Conservation (phyloP, 2,888 invertebrate species). For the Syrista parreyssii region DNA sequence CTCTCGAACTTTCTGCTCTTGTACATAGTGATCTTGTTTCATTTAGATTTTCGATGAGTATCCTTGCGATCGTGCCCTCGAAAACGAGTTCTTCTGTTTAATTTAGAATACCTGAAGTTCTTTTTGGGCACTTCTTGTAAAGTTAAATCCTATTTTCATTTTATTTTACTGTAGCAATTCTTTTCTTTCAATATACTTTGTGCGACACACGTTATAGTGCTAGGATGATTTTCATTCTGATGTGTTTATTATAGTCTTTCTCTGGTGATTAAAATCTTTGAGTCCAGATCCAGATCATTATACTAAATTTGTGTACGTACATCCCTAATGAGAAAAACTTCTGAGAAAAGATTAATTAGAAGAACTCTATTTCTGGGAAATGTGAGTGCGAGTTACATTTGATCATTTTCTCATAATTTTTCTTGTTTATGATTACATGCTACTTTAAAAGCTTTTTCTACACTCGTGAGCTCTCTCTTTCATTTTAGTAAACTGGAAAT, state of each 20-base stretch:
- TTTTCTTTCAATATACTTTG: not conserved
- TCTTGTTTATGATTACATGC: not conserved
- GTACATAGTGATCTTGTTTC: not conserved
- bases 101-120: not conserved
- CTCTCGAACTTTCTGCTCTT: not conserved
- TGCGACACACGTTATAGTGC: not conserved
- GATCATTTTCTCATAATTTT: not conserved
- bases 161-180: not conserved
- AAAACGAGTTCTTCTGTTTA: not conserved
- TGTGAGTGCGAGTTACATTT: no score
- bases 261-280: not conserved
- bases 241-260: not conserved
- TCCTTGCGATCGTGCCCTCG: not conserved
- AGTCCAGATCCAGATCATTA: not conserved
- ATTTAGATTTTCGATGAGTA: not conserved
- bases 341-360: no score
- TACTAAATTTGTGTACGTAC: not conserved
- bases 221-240: not conserved
- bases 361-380: no score
- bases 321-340: not conserved
- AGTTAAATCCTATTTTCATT: not conserved
- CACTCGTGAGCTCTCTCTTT: not conserved
- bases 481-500: conserved; percentile 1
- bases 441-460: not conserved
- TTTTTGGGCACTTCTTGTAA: not conserved